A percentile compares a stretch with the other conserved stretches of the same genome.
These are phyloP conservation scores for Ligdia adustata DNA, from an alignment of 2,888 invertebrate species.

Conservation along the genomic window DNA sequence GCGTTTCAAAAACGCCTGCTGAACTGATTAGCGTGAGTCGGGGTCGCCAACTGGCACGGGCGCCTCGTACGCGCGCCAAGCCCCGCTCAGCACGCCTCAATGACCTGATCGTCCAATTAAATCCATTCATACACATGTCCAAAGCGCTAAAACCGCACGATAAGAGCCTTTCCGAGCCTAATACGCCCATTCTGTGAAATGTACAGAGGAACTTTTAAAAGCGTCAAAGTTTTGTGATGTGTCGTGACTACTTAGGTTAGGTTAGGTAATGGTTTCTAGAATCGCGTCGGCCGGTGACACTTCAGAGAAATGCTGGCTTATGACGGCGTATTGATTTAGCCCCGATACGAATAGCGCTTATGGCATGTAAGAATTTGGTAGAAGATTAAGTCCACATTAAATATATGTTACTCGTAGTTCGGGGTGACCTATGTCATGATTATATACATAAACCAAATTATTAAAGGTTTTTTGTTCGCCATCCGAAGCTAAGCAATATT, in stretches of 20 bases:
- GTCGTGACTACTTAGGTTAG: too few species aligned
- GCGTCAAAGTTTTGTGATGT: slow-evolving; percentile 49
- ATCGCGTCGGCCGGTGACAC: slow-evolving; percentile 4
- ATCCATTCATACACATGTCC: slow-evolving; percentile 73
- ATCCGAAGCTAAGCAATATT: too few species aligned
- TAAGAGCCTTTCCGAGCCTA: slow-evolving; percentile 61
- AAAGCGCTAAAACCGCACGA: slow-evolving; percentile 53
- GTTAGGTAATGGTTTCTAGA: slow-evolving; percentile 17
- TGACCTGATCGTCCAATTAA: slow-evolving; percentile 76
- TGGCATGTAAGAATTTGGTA: too few species aligned
- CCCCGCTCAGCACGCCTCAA: slow-evolving; percentile 69
- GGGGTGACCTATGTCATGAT: too few species aligned
- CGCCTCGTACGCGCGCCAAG: slow-evolving; percentile 63
- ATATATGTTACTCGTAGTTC: too few species aligned
- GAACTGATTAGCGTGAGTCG: slow-evolving; percentile 62
- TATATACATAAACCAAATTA: too few species aligned
- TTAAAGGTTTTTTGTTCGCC: too few species aligned
- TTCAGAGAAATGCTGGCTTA: slow-evolving; percentile 17
- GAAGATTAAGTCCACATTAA: too few species aligned
- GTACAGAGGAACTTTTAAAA: slow-evolving; percentile 49
- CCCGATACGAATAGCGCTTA: too few species aligned
- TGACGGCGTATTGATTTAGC: slow-evolving; percentile 16
- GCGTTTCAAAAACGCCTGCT: slow-evolving; percentile 50
- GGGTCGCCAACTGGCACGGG: slow-evolving; percentile 73
- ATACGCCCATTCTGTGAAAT: slow-evolving; percentile 51